Percentiles rank a stretch among this genome's conserved stretches.
phyloP scores from a whole-genome alignment of 2,888 invertebrate species.

The Yponomeuta cagnagella region DNA sequence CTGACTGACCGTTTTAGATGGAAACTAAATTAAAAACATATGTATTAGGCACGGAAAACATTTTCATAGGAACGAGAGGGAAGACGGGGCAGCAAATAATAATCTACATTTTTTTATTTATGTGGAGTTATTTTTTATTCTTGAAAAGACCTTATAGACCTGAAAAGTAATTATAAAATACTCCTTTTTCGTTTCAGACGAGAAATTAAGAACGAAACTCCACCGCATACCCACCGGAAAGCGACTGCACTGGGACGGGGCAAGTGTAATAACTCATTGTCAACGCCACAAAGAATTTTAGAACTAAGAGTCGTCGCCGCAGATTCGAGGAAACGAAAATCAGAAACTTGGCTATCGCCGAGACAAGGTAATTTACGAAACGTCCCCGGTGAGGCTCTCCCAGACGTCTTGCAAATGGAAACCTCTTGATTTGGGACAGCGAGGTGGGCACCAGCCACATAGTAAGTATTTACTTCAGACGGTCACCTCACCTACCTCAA shows the following conservation, averaged over 20 bases:
- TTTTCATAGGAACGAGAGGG: too few relatives aligned
- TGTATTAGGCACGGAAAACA: too few relatives aligned
- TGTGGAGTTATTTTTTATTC: too few relatives aligned
- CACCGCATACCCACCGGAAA: not conserved
- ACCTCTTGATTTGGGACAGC: conserved; percentile 3
- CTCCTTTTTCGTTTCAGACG: not conserved
- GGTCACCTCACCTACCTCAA: not conserved
- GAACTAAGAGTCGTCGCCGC: conserved; percentile 6
- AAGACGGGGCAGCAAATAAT: too few relatives aligned
- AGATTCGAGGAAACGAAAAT: conserved; percentile 2
- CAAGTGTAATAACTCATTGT: conserved; percentile 11
- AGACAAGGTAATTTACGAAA: conserved; percentile 12
- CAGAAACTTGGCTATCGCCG: conserved; percentile 12
- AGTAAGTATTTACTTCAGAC: not conserved
- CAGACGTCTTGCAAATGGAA: conserved; percentile 13
- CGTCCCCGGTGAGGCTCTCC: conserved; percentile 6
- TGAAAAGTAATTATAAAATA: too few relatives aligned
- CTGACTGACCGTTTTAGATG: not conserved
- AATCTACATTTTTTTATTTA: too few relatives aligned
- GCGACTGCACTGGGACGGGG: not conserved
- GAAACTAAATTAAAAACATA: too few relatives aligned
- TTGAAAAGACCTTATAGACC: too few relatives aligned
- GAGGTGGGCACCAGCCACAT: not conserved
- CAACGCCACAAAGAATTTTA: conserved; percentile 9
- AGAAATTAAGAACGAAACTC: not conserved